Percentiles rank a stretch among this genome's conserved stretches.
These are phyloP conservation scores for Polylopha cassiicola DNA, from an alignment of 2,888 invertebrate genomes.

Conservation along the genomic window DNA sequence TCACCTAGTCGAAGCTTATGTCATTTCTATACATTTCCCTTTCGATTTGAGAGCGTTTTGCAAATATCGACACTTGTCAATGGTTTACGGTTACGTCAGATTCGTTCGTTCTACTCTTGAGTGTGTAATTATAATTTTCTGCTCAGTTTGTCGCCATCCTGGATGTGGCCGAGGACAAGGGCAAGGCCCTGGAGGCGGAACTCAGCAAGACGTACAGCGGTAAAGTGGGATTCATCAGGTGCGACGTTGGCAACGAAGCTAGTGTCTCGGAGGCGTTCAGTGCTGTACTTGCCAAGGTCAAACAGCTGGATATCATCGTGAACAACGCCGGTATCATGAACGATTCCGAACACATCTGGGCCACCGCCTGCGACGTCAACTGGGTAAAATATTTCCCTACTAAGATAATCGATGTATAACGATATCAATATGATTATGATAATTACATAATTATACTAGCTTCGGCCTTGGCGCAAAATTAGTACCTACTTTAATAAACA, in stretches of 20 bases:
- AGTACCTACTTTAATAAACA: too few species aligned
- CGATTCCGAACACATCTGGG: constrained; percentile 4
- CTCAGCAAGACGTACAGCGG: constrained; percentile 33
- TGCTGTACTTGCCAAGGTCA: constrained; percentile 27
- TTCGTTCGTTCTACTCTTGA: too few species aligned
- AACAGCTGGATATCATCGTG: constrained; percentile 17
- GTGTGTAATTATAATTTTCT: background rate
- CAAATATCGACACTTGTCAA: too few species aligned
- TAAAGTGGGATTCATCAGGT: constrained; percentile 39
- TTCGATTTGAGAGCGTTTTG: too few species aligned
- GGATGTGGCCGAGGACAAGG: constrained; percentile 39
- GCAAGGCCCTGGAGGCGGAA: constrained; percentile 31
- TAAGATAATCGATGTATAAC: too few species aligned
- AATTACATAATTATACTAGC: too few species aligned
- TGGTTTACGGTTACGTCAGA: too few species aligned
- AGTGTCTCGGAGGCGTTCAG: constrained; percentile 35
- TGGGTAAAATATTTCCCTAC: too few species aligned
- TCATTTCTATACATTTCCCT: too few species aligned
- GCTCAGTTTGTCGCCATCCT: constrained; percentile 42
- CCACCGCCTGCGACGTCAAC: constrained; percentile 7
- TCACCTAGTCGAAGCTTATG: too few species aligned
- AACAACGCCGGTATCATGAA: constrained; percentile 17
- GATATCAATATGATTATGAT: too few species aligned
- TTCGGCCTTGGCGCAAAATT: too few species aligned
- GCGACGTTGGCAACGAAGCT: constrained; percentile 44